A percentile compares a stretch with the other conserved stretches of the same genome.
phyloP scores from a whole-genome alignment of 2,113 vertebrate species.

The human region DNA sequence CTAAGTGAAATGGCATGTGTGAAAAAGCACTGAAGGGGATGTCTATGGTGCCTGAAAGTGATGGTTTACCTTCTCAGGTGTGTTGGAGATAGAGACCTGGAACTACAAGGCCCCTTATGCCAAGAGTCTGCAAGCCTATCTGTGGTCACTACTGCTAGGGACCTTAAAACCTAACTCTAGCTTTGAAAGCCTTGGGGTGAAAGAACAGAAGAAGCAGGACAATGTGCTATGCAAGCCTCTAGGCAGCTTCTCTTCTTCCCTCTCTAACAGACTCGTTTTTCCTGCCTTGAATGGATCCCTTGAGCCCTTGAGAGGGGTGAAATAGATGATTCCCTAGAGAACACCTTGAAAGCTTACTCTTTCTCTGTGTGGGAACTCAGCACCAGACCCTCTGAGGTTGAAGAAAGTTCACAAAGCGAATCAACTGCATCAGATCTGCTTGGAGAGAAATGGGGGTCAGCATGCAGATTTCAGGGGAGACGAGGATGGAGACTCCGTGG shows the following conservation, averaged over 20 bases:
- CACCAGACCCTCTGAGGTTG: not conserved
- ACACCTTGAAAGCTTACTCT: not conserved
- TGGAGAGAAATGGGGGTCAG: not conserved
- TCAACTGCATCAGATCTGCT: not conserved
- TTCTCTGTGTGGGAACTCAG: not conserved
- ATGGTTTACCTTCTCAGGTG: not conserved
- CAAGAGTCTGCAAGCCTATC: not conserved
- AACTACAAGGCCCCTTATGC: too few species aligned
- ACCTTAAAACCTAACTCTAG: not conserved
- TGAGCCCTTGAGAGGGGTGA: not conserved
- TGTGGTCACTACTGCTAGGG: not conserved
- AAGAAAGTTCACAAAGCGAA: not conserved
- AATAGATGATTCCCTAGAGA: not conserved
- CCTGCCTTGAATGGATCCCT: not conserved
- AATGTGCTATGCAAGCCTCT: too few species aligned
- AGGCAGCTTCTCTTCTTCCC: not conserved
- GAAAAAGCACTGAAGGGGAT: not conserved
- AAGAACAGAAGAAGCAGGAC: not conserved
- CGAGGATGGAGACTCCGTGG: not conserved
- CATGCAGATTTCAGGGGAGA: fast-evolving
- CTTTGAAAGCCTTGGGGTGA: not conserved
- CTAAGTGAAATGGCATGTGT: not conserved
- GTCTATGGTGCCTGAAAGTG: fast-evolving
- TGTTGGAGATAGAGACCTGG: not conserved
- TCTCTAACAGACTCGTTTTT: not conserved